Conservation (phyloP, 2,113 vertebrate genomes). For the Lepus americanus region DNA sequence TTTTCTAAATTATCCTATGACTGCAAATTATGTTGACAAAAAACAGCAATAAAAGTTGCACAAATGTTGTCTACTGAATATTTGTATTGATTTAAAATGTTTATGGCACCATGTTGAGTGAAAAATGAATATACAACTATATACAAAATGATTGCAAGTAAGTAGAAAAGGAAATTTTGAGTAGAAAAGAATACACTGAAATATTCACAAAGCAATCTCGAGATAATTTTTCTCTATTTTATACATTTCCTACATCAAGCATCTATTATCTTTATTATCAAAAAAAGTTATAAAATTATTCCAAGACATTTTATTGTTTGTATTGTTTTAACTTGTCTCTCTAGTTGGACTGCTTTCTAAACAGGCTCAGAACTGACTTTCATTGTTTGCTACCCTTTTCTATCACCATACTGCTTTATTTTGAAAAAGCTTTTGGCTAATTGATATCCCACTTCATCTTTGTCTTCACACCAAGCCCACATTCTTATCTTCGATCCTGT, state of each 20-base stretch:
- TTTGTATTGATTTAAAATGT: background rate
- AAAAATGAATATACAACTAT: slow-evolving; percentile 20
- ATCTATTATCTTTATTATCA: slow-evolving; percentile 21
- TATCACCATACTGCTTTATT: background rate
- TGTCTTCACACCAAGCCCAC: background rate
- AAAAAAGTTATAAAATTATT: slow-evolving; percentile 5
- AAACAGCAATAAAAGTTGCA: background rate
- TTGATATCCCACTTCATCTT: slow-evolving; percentile 44
- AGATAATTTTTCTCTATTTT: slow-evolving; percentile 9
- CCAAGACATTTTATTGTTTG: background rate
- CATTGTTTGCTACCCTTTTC: background rate
- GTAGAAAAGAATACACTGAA: background rate
- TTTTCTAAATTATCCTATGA: slow-evolving; percentile 20
- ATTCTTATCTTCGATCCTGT: slow-evolving; percentile 21
- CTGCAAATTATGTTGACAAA: slow-evolving; percentile 6
- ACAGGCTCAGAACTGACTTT: background rate
- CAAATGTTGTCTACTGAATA: slow-evolving; percentile 17
- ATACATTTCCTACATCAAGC: background rate
- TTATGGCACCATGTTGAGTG: background rate
- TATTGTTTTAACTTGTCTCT: background rate
- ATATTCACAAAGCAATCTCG: background rate
- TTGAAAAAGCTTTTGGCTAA: slow-evolving; percentile 42
- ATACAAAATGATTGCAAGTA: background rate
- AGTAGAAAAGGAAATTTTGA: slow-evolving; percentile 24
- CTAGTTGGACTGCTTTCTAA: background rate